Percentiles rank a stretch among this genome's conserved stretches.
Evolutionary conservation across 2,113 vertebrate species (phyloP).

Genomic region (Poeciliopsis occidentalis): DNA sequence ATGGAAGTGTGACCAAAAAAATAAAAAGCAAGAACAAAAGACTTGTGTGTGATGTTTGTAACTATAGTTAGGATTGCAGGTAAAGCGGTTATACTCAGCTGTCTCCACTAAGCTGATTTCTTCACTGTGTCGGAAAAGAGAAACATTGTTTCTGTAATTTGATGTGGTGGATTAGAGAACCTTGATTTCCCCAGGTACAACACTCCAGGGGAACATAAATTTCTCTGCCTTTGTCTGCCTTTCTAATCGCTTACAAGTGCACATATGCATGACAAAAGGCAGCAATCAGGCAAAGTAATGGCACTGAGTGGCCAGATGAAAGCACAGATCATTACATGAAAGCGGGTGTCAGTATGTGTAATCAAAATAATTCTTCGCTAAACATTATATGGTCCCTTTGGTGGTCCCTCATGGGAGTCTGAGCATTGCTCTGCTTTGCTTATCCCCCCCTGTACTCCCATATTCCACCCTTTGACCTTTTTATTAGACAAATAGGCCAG

Average conservation of each 20-base stretch:
- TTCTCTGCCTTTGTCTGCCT: conserved; percentile 11
- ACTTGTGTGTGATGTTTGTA: background rate
- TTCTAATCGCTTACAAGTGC: conserved; percentile 10
- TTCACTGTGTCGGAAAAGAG: background rate
- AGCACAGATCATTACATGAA: background rate
- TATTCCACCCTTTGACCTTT: conserved; percentile 55
- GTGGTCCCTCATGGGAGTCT: conserved; percentile 3
- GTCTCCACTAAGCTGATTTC: conserved; percentile 9
- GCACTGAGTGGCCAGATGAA: conserved; percentile 4
- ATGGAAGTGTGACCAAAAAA: background rate
- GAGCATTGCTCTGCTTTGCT: conserved; percentile 31
- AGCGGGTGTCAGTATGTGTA: background rate
- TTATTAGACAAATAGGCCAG: conserved; percentile 66
- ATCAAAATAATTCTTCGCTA: conserved; percentile 1
- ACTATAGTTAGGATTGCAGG: background rate
- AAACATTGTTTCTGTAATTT: conserved; percentile 13
- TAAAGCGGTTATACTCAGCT: background rate
- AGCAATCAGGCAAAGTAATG: conserved; percentile 9
- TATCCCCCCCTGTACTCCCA: background rate
- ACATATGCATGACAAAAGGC: conserved; percentile 14
- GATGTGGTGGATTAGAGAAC: conserved; percentile 12
- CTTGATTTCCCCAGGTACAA: conserved; percentile 33
- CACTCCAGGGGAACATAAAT: conserved; percentile 11
- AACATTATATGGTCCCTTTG: background rate
- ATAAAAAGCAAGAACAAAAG: background rate